Percentiles rank a stretch among this genome's conserved stretches.
These are phyloP conservation scores for Diaprepes abbreviatus DNA, from an alignment of 2,888 invertebrate species.

Conservation along the genomic window DNA sequence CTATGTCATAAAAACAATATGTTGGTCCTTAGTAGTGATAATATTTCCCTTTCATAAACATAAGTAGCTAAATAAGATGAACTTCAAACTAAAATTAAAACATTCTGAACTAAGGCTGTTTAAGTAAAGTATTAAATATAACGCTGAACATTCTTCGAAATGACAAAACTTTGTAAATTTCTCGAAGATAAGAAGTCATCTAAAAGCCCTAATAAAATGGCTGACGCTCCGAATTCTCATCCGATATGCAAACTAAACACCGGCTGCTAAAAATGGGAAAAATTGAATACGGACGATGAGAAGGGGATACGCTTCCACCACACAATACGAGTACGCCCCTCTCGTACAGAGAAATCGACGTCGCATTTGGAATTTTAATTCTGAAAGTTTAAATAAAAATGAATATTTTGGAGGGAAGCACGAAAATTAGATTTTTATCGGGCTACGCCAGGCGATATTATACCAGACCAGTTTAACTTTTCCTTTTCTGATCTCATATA, in stretches of 20 bases:
- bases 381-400: not conserved
- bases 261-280: slow-evolving; percentile 64
- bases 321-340: slow-evolving; percentile 33
- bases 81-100: slow-evolving; percentile 1
- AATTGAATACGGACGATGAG: slow-evolving; percentile 53
- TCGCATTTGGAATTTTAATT: slow-evolving; percentile 24
- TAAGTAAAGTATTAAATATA: slow-evolving; percentile 42
- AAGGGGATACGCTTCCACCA: slow-evolving; percentile 18
- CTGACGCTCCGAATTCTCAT: slow-evolving; percentile 56
- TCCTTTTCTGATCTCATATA: no score
- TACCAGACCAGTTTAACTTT: slow-evolving; percentile 52
- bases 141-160: slow-evolving; percentile 29
- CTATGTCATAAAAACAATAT: no score
- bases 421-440: not conserved
- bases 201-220: slow-evolving; percentile 59
- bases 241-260: slow-evolving; percentile 65
- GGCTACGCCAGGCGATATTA: no score
- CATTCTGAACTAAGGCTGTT: slow-evolving; percentile 18
- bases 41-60: not conserved
- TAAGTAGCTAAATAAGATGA: not conserved
- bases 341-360: slow-evolving; percentile 12
- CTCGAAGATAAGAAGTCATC: slow-evolving; percentile 52
- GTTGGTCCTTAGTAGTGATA: no score
- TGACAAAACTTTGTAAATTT: slow-evolving; percentile 43
- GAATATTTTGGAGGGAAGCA: not conserved